Percentiles rank a stretch among this genome's conserved stretches.
These are phyloP conservation scores for Spinus olivaceus DNA, from an alignment of 2,797 vertebrate genomes.

Conservation along the genomic window DNA sequence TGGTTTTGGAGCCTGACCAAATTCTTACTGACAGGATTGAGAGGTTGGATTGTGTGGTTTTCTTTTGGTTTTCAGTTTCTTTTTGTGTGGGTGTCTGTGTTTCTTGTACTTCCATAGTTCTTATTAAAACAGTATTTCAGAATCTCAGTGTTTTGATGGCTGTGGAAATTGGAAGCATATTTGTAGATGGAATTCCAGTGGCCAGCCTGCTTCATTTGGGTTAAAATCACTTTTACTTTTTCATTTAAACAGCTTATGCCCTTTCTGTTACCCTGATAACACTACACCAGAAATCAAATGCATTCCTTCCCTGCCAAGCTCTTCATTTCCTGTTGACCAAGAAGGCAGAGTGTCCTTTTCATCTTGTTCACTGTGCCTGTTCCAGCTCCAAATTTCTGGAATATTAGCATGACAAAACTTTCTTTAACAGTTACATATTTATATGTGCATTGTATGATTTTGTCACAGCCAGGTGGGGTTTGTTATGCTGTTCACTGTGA, in stretches of 20 bases:
- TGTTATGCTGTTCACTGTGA: not conserved
- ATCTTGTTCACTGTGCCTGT: not conserved
- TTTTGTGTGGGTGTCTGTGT: not conserved
- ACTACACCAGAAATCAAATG: not conserved
- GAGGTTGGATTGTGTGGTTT: not conserved
- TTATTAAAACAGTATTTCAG: not conserved
- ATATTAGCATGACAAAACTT: not conserved
- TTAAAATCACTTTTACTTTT: not conserved
- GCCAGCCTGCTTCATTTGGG: not conserved
- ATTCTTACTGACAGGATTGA: not conserved
- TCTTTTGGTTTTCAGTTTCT: not conserved
- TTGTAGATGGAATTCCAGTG: not conserved
- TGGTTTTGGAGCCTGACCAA: not conserved
- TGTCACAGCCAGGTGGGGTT: not conserved
- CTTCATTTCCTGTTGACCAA: not conserved
- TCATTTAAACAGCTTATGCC: not conserved
- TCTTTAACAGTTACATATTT: not conserved
- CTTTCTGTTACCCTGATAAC: not conserved
- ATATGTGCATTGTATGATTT: not conserved
- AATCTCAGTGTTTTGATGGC: not conserved
- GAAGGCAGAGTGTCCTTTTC: not conserved
- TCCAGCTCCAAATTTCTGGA: not conserved
- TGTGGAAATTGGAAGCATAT: not conserved
- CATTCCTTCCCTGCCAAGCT: not conserved
- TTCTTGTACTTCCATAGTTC: not conserved